Evolutionary conservation across 2,888 invertebrate genomes (phyloP), one percentile per base, ranked within the genome.

Genomic region (Ditula angustiorana): DNA sequence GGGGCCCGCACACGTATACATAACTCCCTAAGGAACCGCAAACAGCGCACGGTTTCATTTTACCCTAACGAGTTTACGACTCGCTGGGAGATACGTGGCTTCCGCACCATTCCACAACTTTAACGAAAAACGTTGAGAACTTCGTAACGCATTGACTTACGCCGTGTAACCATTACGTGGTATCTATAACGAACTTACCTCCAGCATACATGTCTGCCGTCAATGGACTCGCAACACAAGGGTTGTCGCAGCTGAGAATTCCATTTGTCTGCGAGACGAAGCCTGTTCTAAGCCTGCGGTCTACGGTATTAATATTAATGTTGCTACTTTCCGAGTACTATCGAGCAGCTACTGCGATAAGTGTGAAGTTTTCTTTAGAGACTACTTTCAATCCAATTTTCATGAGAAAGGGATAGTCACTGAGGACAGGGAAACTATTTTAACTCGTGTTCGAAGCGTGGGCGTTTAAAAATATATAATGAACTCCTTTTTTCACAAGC

Each of bases 71-170:
- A 61, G 61, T 66, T 66, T 66, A 61, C 66, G 66, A 61, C 37
- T 57, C 50, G 49, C 56, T 35, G 26, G 49, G 53, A 61, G 65
- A 65, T 60, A 60, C 60, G 60, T 60, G 69, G 69, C 61, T 72
- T 74, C 70, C 73, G 64, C 68, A 67, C 71, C 67, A 71, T 69
- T 69, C 65, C 65, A 62, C 67, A 67, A 69, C 67, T 69, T 70
- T 67, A 62, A 67, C 69, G 61, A 67, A 65, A 69, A 70, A 68
- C 71, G 68, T 67, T 47, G 63, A 41, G 62, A 71, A 70, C 67
- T 53, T 53, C 26, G 28, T 46, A 35, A 53, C 59, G 59, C 26
- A 37, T 64, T 53, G 59, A 53, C 53, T 47, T 30, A 37, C 47
- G 21, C 11, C 2, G 13, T 8, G 23, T n/a, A 23, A 37, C 46